Percentiles rank a stretch among this genome's conserved stretches.
phyloP scores from a whole-genome alignment of 2,113 vertebrate species.

The Bagarius yarrelli region DNA sequence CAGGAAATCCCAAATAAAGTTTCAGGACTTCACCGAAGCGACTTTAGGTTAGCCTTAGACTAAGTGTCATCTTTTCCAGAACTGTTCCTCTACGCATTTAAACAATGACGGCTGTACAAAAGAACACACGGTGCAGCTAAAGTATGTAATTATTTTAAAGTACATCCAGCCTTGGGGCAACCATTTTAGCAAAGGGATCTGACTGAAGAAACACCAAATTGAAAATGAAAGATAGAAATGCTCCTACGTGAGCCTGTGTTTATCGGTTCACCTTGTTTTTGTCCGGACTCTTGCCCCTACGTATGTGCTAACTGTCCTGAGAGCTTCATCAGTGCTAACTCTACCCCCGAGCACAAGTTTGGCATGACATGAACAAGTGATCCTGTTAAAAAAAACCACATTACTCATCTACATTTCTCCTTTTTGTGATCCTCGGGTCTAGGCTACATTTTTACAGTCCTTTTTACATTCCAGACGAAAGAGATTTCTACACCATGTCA shows the following conservation, averaged over 20 bases:
- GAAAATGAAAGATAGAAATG: not conserved
- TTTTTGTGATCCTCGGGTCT: not conserved
- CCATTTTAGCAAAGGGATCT: not conserved
- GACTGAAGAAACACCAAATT: not conserved
- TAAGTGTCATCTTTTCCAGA: conserved; percentile 8
- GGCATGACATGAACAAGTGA: not conserved
- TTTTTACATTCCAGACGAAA: conserved; percentile 11
- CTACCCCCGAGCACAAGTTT: conserved; percentile 10
- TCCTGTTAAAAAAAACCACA: too few relatives aligned
- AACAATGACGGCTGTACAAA: not conserved
- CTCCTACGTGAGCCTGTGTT: conserved; percentile 8
- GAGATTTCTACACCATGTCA: conserved; percentile 13
- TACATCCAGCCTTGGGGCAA: not conserved
- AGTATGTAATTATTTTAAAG: not conserved
- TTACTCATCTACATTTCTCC: not conserved
- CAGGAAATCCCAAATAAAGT: conserved; percentile 35
- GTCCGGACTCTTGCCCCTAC: conserved; percentile 3
- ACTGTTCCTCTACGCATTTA: not conserved
- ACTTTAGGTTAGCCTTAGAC: not conserved
- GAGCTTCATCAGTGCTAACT: conserved; percentile 58
- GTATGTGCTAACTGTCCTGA: conserved; percentile 55
- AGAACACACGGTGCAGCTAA: not conserved
- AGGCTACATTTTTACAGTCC: conserved; percentile 9
- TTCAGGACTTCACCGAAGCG: not conserved
- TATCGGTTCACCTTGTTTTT: conserved; percentile 17